phyloP scores from a whole-genome alignment of 2,113 vertebrate species.

The Pteruthius melanotis region DNA sequence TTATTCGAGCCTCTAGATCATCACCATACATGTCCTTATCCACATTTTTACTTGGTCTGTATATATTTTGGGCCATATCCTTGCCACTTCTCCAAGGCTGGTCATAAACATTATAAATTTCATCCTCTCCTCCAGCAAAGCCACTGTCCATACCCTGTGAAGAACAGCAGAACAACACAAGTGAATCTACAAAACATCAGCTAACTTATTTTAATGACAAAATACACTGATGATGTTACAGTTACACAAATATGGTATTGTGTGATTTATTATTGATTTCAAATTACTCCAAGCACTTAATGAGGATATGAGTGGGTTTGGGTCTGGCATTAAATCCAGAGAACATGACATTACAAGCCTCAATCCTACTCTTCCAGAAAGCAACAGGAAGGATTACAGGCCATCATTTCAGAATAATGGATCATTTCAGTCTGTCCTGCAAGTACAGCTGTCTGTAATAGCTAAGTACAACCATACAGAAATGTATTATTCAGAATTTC shows the following conservation, averaged over 20 bases:
- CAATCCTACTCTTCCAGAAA: neutral
- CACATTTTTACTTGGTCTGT: slow-evolving; percentile 91
- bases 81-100: slow-evolving; percentile 89
- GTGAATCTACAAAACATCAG: neutral
- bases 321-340: neutral
- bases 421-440: neutral
- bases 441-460: neutral
- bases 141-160: slow-evolving; percentile 95
- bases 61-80: slow-evolving; percentile 94
- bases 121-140: slow-evolving; percentile 94
- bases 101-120: slow-evolving; percentile 94
- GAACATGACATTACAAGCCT: neutral
- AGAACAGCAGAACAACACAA: neutral
- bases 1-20: slow-evolving; percentile 90
- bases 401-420: neutral
- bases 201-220: neutral
- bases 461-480: neutral
- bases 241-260: neutral
- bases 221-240: neutral
- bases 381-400: neutral
- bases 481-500: neutral
- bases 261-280: neutral
- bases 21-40: slow-evolving; percentile 92
- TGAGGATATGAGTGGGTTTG: neutral
- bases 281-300: neutral